A percentile compares a stretch with the other conserved stretches of the same genome.
These are phyloP conservation scores for Brachypalpus laphriformis DNA, from an alignment of 2,888 invertebrate species.

Conservation along the genomic window DNA sequence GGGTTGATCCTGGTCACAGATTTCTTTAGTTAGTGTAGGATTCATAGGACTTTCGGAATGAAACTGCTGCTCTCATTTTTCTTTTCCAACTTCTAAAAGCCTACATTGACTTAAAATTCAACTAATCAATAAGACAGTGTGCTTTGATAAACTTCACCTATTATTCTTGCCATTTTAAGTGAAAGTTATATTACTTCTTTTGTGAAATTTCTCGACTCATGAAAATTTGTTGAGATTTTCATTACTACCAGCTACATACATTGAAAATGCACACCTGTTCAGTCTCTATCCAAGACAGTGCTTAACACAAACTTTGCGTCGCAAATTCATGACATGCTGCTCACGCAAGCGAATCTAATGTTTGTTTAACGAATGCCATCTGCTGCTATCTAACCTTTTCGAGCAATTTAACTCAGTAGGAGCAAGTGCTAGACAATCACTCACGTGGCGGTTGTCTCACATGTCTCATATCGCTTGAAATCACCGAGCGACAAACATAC, in stretches of 20 bases:
- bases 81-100: too few relatives aligned
- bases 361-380: not conserved
- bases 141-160: too few relatives aligned
- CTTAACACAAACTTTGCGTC: not conserved
- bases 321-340: slow-evolving; percentile 5
- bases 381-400: slow-evolving; percentile 32
- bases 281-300: not conserved
- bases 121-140: too few relatives aligned
- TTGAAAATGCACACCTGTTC: not conserved
- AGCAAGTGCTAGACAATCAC: slow-evolving; percentile 29
- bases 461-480: slow-evolving; percentile 7
- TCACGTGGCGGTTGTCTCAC: not conserved
- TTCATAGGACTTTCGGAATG: too few relatives aligned
- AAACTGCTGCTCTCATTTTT: too few relatives aligned
- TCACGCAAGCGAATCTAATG: slow-evolving; percentile 29
- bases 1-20: too few relatives aligned
- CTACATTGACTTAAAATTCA: too few relatives aligned
- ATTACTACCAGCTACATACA: not conserved
- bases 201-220: too few relatives aligned
- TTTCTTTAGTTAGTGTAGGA: too few relatives aligned
- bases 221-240: too few relatives aligned
- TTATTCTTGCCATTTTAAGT: too few relatives aligned
- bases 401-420: slow-evolving; percentile 32
- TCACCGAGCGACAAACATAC: not conserved
- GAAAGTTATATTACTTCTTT: too few relatives aligned